Evolutionary conservation across 2,797 vertebrate genomes (phyloP).

Genomic region (Molossus alvarezi): DNA sequence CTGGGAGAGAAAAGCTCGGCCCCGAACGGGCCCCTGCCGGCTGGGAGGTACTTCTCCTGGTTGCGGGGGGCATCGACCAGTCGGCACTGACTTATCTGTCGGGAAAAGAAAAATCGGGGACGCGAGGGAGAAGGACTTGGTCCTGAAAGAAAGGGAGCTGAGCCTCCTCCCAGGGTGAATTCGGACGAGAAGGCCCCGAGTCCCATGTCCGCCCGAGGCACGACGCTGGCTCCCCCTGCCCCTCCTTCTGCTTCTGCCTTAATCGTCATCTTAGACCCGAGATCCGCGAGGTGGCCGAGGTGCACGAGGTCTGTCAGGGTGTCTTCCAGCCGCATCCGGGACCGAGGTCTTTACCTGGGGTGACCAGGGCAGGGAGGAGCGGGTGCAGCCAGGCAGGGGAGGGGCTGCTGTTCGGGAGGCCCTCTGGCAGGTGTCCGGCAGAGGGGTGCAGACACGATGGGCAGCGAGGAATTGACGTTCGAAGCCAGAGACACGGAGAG

Average conservation of each 20-base stretch:
- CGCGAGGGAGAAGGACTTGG: rapidly evolving
- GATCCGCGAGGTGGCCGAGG: no score
- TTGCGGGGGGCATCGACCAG: rapidly evolving
- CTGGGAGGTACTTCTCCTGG: no score
- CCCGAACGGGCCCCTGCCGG: rapidly evolving
- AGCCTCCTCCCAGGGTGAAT: rapidly evolving
- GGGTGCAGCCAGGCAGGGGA: not conserved
- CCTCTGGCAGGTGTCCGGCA: not conserved
- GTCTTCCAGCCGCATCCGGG: rapidly evolving
- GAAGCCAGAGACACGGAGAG: constrained; percentile 62
- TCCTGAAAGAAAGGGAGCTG: not conserved
- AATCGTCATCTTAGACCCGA: not conserved
- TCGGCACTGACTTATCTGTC: rapidly evolving
- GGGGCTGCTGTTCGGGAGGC: not conserved
- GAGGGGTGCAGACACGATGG: not conserved
- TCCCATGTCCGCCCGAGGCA: not conserved
- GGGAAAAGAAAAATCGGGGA: rapidly evolving
- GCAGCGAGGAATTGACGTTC: constrained; percentile 8
- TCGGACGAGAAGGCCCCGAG: no score
- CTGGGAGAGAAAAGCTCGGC: no score
- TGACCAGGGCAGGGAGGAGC: not conserved
- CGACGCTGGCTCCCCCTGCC: rapidly evolving
- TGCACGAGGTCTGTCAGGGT: rapidly evolving
- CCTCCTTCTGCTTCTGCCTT: not conserved
- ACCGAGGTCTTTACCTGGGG: not conserved